phyloP scores from a whole-genome alignment of 2,888 invertebrate species.

The Heliconius ethilla region DNA sequence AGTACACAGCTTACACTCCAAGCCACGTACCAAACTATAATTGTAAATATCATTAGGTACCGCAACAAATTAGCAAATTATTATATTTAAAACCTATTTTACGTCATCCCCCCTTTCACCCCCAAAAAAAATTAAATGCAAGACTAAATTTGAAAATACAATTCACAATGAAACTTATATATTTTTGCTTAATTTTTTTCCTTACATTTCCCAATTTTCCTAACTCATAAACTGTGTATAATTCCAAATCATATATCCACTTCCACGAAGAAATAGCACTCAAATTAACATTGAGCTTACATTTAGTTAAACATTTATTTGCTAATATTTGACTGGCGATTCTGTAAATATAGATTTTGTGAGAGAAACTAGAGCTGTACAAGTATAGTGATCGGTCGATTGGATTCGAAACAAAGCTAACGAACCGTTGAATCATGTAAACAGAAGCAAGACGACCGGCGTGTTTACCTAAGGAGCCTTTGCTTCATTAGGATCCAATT shows the following conservation, averaged over 20 bases:
- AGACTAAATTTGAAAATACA: no score
- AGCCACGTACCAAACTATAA: not conserved
- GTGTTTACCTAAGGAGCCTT: conserved; percentile 81
- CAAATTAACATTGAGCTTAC: not conserved
- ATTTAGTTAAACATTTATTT: conserved; percentile 2
- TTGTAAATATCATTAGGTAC: not conserved
- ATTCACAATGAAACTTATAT: no score
- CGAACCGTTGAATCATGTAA: conserved; percentile 81
- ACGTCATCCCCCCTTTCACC: no score
- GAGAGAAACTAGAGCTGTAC: conserved; percentile 47
- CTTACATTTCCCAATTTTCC: no score
- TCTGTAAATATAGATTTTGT: conserved; percentile 38
- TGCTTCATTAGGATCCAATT: conserved; percentile 83
- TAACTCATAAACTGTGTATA: not conserved
- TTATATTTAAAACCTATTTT: no score
- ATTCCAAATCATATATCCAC: not conserved
- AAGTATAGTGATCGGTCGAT: conserved; percentile 62
- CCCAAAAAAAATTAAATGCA: no score
- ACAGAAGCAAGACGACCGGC: conserved; percentile 80
- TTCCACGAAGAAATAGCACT: not conserved
- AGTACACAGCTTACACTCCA: not conserved
- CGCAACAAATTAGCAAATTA: no score
- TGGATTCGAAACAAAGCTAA: conserved; percentile 81
- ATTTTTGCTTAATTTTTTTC: no score
- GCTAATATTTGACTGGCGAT: conserved; percentile 23